These are phyloP conservation scores for Poeciliopsis gracilis DNA, from an alignment of 2,797 vertebrate genomes.

Conservation along the genomic window DNA sequence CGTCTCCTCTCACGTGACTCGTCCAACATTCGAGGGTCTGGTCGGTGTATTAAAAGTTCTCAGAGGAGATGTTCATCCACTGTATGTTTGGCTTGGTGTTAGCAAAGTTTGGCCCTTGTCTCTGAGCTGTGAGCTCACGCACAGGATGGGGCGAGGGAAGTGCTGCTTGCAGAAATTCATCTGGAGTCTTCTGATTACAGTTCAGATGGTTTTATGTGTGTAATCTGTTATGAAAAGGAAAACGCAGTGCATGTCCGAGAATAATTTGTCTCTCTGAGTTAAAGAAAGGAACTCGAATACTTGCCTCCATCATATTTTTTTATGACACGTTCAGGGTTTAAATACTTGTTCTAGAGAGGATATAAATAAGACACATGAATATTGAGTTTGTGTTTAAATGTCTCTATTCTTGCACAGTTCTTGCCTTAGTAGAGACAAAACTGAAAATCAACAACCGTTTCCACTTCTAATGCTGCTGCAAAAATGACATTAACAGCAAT, in stretches of 20 bases:
- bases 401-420: not conserved
- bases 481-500: not conserved
- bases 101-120: not conserved
- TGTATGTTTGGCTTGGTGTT: not conserved
- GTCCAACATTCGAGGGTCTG: slow-evolving; percentile 43
- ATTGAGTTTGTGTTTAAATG: not conserved
- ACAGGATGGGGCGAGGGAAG: slow-evolving; percentile 8
- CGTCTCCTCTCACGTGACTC: slow-evolving; percentile 26
- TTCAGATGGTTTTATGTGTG: not conserved
- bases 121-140: slow-evolving; percentile 14
- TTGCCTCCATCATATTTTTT: slow-evolving; percentile 27
- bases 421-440: not conserved
- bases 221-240: not conserved
- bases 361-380: not conserved
- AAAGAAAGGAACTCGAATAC: slow-evolving; percentile 56
- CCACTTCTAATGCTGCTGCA: not conserved
- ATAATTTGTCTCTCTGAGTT: slow-evolving; percentile 25
- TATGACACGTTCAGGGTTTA: not conserved
- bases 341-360: not conserved
- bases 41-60: slow-evolving; percentile 2
- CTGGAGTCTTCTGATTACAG: slow-evolving; percentile 35
- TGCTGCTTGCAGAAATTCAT: slow-evolving; percentile 26
- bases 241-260: not conserved
- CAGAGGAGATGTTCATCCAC: slow-evolving; percentile 22
- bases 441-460: not conserved